Evolutionary conservation across 2,113 vertebrate species (phyloP).

Genomic region (Burhinus bistriatus): DNA sequence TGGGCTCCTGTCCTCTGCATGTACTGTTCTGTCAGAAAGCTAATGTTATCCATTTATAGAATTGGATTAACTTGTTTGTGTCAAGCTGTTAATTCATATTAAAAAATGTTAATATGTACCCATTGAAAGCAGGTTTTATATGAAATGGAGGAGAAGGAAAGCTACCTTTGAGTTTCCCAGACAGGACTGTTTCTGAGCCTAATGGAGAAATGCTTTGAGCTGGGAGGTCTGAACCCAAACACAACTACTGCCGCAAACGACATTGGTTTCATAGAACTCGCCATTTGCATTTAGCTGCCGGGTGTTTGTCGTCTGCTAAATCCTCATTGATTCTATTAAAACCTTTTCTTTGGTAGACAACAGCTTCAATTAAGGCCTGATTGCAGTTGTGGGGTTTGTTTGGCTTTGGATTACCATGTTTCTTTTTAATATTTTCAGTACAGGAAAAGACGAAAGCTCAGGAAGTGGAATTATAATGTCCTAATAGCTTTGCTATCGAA

Average conservation of each 20-base stretch:
- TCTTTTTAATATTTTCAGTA: not conserved
- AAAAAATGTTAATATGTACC: rapidly evolving
- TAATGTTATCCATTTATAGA: not conserved
- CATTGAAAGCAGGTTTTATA: not conserved
- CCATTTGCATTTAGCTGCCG: not conserved
- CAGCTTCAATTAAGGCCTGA: not conserved
- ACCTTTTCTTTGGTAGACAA: not conserved
- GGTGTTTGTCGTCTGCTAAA: not conserved
- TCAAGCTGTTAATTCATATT: not conserved
- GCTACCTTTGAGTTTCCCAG: not conserved
- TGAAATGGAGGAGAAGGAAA: not conserved
- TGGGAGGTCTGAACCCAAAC: not conserved
- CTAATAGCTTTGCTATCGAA: not conserved
- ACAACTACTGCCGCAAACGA: not conserved
- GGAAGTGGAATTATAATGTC: not conserved
- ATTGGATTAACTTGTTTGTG: not conserved
- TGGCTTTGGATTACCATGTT: not conserved
- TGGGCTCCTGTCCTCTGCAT: not conserved
- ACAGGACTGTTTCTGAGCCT: not conserved
- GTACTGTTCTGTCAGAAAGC: not conserved
- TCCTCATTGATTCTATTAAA: not conserved
- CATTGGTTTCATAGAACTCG: not conserved
- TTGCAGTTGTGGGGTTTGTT: not conserved
- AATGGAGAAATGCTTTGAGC: not conserved
- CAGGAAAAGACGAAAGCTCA: not conserved